Percentiles rank a stretch among this genome's conserved stretches.
Conservation (phyloP, 2,113 vertebrate genomes). For the Prietella phreatophila region DNA sequence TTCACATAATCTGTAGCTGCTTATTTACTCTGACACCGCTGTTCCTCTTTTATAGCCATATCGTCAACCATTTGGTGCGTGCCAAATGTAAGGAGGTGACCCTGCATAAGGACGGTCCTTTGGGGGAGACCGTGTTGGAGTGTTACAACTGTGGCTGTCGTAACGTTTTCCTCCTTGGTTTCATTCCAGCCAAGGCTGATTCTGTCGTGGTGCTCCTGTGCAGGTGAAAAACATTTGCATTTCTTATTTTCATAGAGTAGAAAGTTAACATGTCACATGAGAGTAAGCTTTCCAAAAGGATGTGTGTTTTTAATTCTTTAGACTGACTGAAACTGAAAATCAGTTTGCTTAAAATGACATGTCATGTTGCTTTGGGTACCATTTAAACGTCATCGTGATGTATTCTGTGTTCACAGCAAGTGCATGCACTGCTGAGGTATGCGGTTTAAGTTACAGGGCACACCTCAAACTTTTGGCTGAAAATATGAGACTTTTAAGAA, state of each 20-base stretch:
- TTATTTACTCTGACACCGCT: neutral
- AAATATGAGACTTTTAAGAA: neutral
- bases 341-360: no score
- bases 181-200: conserved; percentile 97
- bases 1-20: neutral
- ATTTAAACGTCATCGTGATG: neutral
- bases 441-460: neutral
- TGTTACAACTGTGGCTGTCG: conserved; percentile 98
- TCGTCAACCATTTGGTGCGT: conserved; percentile 96
- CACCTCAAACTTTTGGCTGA: neutral
- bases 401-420: neutral
- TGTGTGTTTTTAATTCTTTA: neutral
- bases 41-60: conserved; percentile 79
- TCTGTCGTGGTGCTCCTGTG: conserved; percentile 95
- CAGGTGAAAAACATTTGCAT: conserved; percentile 72
- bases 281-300: neutral
- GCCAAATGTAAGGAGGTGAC: conserved; percentile 99
- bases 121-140: conserved; percentile 95
- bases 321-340: neutral
- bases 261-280: neutral
- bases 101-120: conserved; percentile 93
- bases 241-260: neutral
- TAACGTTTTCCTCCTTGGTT: conserved; percentile 96
- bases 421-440: neutral
- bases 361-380: neutral